Base-by-base conservation (phyloP, 1,140 invertebrate genomes). In the Conus ventricosus region DNA sequence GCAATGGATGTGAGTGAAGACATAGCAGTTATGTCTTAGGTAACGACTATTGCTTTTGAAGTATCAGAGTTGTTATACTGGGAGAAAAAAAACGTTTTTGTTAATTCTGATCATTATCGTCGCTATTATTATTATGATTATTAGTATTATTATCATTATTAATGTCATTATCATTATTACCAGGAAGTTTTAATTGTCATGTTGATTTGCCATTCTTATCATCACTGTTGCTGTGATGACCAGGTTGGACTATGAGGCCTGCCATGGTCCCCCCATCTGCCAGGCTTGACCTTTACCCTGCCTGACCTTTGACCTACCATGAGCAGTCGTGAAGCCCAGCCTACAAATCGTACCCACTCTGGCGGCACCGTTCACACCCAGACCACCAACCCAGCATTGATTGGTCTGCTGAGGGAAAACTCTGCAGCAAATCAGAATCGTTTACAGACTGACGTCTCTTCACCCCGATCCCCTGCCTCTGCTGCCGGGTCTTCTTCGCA, bases 281-380 rank as follows among this genome's bases (percentile, higher is more conserved):
- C 11, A 25, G 25, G 76, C 76, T 23, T 54, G 80, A 71, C 51
- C 80, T 54, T 81, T 15, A 23, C 80, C 51, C 51, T 23, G 20
- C 80, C 51, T 81, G 80, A 81, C 39, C 23, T 54, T 23, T 78
- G 75, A 80, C 67, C 8, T 87, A 87, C 54, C 67, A 87, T 87
- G 85, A 87, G 85, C 85, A 27, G 39, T 23, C 71, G 51, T 8
- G 71, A 80, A 7, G 20, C 39, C 11, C 75, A 17, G 53, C 7
- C 51, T 55, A 76, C 63, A 63, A 54, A 71, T 75, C 20, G 27
- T 20, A 25, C 71, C 39, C 23, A 75, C 15, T 53, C 85, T 15
- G 71, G 54, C n/a, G 85, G 85, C 75, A 87, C 85, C 17, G 51
- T 87, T 55, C 85, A 57, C 85, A 78, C 85, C 3, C 67, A 86